phyloP scores from a whole-genome alignment of 37 sponge, comb jelly and placozoan species.

The Agelas oroides region DNA sequence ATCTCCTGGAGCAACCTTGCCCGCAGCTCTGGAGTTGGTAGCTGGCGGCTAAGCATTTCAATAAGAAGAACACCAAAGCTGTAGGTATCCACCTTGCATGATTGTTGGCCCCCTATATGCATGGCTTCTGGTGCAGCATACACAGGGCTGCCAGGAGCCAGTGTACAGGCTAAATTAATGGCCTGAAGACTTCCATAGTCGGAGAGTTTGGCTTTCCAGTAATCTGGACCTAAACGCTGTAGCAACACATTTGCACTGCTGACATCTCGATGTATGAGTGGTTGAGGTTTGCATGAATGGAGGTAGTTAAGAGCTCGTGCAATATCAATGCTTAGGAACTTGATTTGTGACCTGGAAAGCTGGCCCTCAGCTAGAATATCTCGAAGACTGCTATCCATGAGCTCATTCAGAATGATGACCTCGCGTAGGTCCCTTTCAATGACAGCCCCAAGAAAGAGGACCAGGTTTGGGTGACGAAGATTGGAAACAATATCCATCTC shows the following conservation, averaged over 20 bases:
- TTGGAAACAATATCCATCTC: constrained; percentile 48
- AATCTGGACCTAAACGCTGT: not conserved
- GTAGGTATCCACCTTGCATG: constrained; percentile 51
- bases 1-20: not conserved
- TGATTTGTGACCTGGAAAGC: too few species aligned
- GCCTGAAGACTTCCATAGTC: constrained; percentile 68
- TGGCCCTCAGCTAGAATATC: constrained; percentile 6
- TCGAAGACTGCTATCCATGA: constrained; percentile 63
- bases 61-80: constrained; percentile 52
- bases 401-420: constrained; percentile 48
- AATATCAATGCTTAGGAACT: too few species aligned
- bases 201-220: constrained; percentile 58
- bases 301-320: too few species aligned
- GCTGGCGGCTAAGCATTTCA: constrained; percentile 17
- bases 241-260: too few species aligned
- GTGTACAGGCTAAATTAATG: constrained; percentile 10
- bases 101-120: constrained; percentile 25
- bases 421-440: constrained; percentile 2
- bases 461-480: constrained; percentile 52
- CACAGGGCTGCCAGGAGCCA: constrained; percentile 39
- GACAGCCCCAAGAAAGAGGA: constrained; percentile 58
- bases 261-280: too few species aligned
- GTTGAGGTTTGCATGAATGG: too few species aligned
- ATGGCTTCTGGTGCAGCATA: constrained; percentile 69
- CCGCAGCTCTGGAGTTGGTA: not conserved